phyloP scores from a whole-genome alignment of 2,113 vertebrate genomes.

The Etheostoma cragini region DNA sequence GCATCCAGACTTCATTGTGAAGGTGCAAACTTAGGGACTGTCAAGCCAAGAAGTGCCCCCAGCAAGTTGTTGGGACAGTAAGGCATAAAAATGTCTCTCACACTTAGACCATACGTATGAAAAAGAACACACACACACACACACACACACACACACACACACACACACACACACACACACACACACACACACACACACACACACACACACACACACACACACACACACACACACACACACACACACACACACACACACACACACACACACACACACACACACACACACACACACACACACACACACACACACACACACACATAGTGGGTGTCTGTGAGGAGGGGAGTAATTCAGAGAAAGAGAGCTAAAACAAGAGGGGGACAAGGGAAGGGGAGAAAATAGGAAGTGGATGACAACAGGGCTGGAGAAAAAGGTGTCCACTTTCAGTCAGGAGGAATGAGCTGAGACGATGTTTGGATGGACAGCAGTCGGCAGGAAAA shows the following conservation, averaged over 20 bases:
- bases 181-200: not conserved
- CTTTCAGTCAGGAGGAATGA: slow-evolving; percentile 50
- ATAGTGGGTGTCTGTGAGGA: not conserved
- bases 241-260: not conserved
- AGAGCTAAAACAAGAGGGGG: slow-evolving; percentile 16
- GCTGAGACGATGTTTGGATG: slow-evolving; percentile 37
- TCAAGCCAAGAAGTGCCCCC: slow-evolving; percentile 18
- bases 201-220: not conserved
- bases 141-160: not conserved
- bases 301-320: not conserved
- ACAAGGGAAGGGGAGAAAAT: slow-evolving; percentile 38
- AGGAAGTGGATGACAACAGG: slow-evolving; percentile 46
- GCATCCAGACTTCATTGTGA: slow-evolving; percentile 13
- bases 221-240: not conserved
- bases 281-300: slow-evolving; percentile 2
- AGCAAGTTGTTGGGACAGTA: slow-evolving; percentile 1
- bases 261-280: not conserved
- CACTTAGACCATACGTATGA: not conserved
- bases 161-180: slow-evolving; percentile 12
- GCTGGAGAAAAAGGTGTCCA: slow-evolving; percentile 38
- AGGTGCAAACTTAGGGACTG: not conserved
- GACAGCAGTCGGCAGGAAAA: slow-evolving; percentile 63
- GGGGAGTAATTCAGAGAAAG: slow-evolving; percentile 21
- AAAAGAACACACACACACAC: not conserved
- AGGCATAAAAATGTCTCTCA: slow-evolving; percentile 1